Evolutionary conservation across 2,113 vertebrate species (phyloP).

Genomic region (Sciurus niger): DNA sequence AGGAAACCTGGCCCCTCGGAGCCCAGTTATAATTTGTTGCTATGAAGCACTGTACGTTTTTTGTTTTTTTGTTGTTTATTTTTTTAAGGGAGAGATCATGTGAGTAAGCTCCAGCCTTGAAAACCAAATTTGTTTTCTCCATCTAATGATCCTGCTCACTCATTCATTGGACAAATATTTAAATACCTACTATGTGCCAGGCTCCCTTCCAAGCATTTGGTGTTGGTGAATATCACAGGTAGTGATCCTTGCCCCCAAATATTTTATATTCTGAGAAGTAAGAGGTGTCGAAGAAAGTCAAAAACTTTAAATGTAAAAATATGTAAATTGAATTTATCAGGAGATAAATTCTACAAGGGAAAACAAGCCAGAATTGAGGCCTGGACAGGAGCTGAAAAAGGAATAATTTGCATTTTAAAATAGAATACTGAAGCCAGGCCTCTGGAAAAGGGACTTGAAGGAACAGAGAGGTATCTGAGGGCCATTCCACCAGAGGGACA

Average conservation of each 20-base stretch:
- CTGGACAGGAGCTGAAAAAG: not conserved
- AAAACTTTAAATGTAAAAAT: not conserved
- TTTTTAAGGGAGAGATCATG: not conserved
- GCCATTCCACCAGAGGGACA: not conserved
- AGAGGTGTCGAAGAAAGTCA: not conserved
- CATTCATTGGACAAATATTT: no score
- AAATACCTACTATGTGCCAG: no score
- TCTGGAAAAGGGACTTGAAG: not conserved
- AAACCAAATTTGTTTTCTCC: not conserved
- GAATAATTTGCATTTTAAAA: not conserved
- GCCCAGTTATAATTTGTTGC: not conserved
- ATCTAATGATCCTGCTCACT: no score
- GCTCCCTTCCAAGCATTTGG: not conserved
- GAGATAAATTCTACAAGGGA: not conserved
- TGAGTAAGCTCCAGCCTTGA: not conserved
- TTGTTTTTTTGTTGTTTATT: not conserved
- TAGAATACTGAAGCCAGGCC: no score
- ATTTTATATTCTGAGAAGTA: not conserved
- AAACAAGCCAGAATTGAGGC: not conserved
- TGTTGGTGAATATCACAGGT: no score
- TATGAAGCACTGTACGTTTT: not conserved
- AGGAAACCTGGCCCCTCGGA: not conserved
- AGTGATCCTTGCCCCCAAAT: not conserved
- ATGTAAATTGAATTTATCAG: not conserved
- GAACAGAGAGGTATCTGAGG: not conserved